Percentiles rank a stretch among this genome's conserved stretches.
Evolutionary conservation across 92 coral and sea anemone genomes (phyloP).

Genomic region (Palythoa heliodiscus): DNA sequence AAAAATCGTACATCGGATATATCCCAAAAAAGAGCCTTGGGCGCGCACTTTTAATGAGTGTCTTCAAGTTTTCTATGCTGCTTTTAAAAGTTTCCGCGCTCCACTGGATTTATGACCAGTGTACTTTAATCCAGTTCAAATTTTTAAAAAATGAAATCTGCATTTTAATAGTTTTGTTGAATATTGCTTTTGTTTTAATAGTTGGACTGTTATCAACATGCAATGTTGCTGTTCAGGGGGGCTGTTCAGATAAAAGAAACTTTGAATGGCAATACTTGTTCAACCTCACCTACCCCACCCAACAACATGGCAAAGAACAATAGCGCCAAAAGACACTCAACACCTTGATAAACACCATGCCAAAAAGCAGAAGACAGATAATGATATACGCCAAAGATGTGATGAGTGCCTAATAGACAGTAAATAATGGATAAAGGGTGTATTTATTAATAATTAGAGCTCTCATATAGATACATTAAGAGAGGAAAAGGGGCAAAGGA

Average conservation of each 20-base stretch:
- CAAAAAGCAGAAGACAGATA: slow-evolving; percentile 30
- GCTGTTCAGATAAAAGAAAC: no score
- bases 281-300: neutral
- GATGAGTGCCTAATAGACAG: slow-evolving; percentile 44
- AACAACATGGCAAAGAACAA: slow-evolving; percentile 15
- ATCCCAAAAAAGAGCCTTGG: no score
- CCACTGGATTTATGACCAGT: slow-evolving; percentile 11
- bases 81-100: neutral
- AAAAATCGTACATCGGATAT: no score
- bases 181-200: neutral
- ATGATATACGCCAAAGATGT: slow-evolving; percentile 26
- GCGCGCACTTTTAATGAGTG: neutral
- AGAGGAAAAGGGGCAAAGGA: neutral
- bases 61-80: slow-evolving; percentile 3
- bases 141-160: neutral
- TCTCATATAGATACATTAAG: neutral
- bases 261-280: no score
- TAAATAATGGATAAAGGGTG: slow-evolving; percentile 13
- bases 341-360: neutral
- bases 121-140: slow-evolving; percentile 9
- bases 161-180: no score
- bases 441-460: neutral
- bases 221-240: no score
- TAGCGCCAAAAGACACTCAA: slow-evolving; percentile 7
- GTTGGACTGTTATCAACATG: neutral